A percentile compares a stretch with the other conserved stretches of the same genome.
Conservation (phyloP, 2,888 invertebrate species). For the Metellina segmentata region DNA sequence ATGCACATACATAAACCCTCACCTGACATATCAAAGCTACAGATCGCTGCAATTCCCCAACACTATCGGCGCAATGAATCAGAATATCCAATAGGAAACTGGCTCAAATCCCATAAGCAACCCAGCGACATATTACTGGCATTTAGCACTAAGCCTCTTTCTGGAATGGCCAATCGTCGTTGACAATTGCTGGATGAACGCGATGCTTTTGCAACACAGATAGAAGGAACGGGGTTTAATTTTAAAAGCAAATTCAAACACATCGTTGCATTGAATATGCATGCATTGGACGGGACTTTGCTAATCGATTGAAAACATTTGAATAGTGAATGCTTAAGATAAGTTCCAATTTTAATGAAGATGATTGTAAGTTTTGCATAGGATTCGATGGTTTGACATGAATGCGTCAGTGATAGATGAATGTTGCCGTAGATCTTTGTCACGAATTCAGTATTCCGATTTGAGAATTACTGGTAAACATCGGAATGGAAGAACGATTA, state of each 20-base stretch:
- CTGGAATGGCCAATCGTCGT: not conserved
- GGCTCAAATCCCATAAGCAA: not conserved
- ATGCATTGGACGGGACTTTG: not conserved
- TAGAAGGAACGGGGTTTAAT: not conserved
- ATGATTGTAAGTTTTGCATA: not conserved
- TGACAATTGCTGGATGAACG: not conserved
- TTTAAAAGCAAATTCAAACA: not conserved
- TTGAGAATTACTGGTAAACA: too few relatives aligned
- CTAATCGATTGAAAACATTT: not conserved
- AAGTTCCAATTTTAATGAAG: not conserved
- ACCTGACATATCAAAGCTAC: not conserved
- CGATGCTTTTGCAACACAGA: not conserved
- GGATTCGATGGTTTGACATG: not conserved
- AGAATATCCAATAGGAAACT: not conserved
- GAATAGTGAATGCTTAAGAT: not conserved
- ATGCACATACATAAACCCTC: not conserved
- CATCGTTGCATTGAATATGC: not conserved
- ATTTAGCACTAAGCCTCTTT: not conserved
- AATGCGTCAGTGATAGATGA: too few relatives aligned
- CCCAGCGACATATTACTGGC: not conserved
- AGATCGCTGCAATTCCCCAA: not conserved
- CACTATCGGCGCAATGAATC: not conserved
- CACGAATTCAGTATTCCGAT: too few relatives aligned
- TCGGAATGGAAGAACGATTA: too few relatives aligned
- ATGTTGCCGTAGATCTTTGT: too few relatives aligned